phyloP scores from a whole-genome alignment of 2,113 vertebrate genomes.

The Platichthys stellatus region DNA sequence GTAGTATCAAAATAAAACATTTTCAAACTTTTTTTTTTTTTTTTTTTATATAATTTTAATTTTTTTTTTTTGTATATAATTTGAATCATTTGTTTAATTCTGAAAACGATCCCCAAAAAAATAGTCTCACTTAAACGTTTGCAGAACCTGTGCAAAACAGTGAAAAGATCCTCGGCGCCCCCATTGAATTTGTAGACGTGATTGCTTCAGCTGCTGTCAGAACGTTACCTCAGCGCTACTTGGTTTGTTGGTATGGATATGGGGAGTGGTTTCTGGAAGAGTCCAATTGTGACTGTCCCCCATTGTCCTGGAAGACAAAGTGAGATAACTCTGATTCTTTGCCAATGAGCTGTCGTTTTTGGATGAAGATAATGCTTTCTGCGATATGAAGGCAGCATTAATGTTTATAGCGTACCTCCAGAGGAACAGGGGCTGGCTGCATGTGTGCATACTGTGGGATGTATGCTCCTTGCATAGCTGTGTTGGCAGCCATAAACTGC shows the following conservation, averaged over 20 bases:
- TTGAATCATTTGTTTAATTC: constrained; percentile 91
- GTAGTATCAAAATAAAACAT: constrained; percentile 97
- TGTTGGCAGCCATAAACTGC: constrained; percentile 94
- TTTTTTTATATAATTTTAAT: constrained; percentile 84
- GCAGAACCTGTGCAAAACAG: constrained; percentile 96
- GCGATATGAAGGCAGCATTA: background rate
- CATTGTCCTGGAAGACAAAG: constrained; percentile 88
- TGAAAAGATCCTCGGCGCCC: constrained; percentile 92
- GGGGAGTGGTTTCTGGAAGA: constrained; percentile 94
- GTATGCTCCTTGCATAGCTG: constrained; percentile 95
- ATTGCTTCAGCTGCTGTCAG: constrained; percentile 92
- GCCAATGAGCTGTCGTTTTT: constrained; percentile 2
- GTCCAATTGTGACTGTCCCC: constrained; percentile 92
- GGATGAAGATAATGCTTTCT: background rate
- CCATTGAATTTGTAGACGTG: constrained; percentile 90
- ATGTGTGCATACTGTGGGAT: constrained; percentile 95
- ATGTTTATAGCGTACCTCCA: constrained; percentile 85
- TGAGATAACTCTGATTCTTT: background rate
- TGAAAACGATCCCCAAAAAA: constrained; percentile 96
- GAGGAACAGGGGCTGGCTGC: constrained; percentile 88
- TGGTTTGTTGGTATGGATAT: constrained; percentile 95
- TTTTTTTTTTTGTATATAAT: constrained; percentile 81
- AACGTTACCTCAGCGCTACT: constrained; percentile 91
- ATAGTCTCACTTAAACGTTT: constrained; percentile 94
- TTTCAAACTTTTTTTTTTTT: constrained; percentile 73